Evolutionary conservation across 1,140 invertebrate species (phyloP), one percentile per base, ranked within the genome.

Genomic region (Adelges cooleyi): DNA sequence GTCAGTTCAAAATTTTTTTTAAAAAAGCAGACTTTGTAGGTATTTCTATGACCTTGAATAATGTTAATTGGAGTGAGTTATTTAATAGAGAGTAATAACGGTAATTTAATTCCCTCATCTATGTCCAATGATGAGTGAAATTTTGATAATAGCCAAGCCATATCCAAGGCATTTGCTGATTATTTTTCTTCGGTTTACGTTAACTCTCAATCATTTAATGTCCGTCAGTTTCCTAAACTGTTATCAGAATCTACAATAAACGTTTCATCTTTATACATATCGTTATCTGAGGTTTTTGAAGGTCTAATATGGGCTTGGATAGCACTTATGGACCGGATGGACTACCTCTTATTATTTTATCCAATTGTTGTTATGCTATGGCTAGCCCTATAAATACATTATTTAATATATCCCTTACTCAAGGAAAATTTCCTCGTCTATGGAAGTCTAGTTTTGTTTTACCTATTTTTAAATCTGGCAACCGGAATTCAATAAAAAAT

Each of bases 151-250:
- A 33, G 11, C 29, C 29, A 33, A 33, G 29, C 29, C 11, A 33
- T 33, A 6, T 33, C 29, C 11, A 11, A 33, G 5, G 11, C 29
- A 33, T 33, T 33, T 33, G 11, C 29, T 6, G 11, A 33, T 33
- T 33, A 33, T 33, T 33, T 33, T 33, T 33, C 29, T 5, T 46
- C 17, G 17, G 17, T 18, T 18, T 18, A 46, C 18, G 44, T 18
- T 46, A 18, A 18, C 10, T 46, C 17, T 46, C 17, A n/a, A 46
- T 18, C 44, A 11, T 5, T 8, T 17, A 42, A 15, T 42, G 15
- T 80, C 68, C 71, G 74, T 22, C 62, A 66, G 20, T 22, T 52
- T 52, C 11, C 25, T 29, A 29, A 29, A 27, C 4, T 33, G 11
- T 52, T n/a, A 29, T 6, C 27, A n/a, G 36, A 54, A 29, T 46